Conservation (phyloP, 1,140 invertebrate species). For the Temnothorax longispinosus region DNA sequence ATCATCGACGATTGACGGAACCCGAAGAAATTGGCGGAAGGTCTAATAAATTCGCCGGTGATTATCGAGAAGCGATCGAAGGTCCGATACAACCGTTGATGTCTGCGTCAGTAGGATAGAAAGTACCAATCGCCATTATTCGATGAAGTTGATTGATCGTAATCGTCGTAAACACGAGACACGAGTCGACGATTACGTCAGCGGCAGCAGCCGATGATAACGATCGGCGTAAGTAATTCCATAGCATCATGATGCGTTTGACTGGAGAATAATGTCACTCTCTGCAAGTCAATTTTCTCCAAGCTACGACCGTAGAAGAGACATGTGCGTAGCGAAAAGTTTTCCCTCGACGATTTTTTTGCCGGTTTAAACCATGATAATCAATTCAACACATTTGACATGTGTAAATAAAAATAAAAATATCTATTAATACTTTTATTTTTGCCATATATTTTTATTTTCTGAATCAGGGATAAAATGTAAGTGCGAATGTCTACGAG, state of each 20-base stretch:
- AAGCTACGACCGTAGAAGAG: background rate
- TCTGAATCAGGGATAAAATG: slow-evolving; percentile 6
- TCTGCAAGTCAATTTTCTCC: slow-evolving; percentile 26
- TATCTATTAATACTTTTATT: background rate
- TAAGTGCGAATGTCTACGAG: background rate
- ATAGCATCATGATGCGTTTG: slow-evolving; percentile 3
- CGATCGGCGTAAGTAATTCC: slow-evolving; percentile 66
- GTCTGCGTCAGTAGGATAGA: slow-evolving; percentile 50
- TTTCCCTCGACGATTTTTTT: background rate
- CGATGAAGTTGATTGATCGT: slow-evolving; percentile 52
- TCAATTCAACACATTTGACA: background rate
- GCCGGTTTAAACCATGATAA: background rate
- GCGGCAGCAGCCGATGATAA: slow-evolving; percentile 60
- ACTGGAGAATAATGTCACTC: slow-evolving; percentile 5
- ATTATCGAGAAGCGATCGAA: slow-evolving; percentile 42
- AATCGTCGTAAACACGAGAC: slow-evolving; percentile 53
- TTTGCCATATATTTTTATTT: background rate
- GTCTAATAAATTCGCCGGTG: slow-evolving; percentile 15
- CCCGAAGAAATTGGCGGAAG: slow-evolving; percentile 13
- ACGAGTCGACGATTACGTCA: slow-evolving; percentile 65
- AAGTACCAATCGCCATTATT: slow-evolving; percentile 45
- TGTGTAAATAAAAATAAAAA: background rate
- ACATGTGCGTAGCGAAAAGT: background rate
- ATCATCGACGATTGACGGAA: background rate
- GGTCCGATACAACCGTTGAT: slow-evolving; percentile 13